These are phyloP conservation scores for Hypotaenidia okinawae DNA, from an alignment of 2,797 vertebrate genomes.

Conservation along the genomic window DNA sequence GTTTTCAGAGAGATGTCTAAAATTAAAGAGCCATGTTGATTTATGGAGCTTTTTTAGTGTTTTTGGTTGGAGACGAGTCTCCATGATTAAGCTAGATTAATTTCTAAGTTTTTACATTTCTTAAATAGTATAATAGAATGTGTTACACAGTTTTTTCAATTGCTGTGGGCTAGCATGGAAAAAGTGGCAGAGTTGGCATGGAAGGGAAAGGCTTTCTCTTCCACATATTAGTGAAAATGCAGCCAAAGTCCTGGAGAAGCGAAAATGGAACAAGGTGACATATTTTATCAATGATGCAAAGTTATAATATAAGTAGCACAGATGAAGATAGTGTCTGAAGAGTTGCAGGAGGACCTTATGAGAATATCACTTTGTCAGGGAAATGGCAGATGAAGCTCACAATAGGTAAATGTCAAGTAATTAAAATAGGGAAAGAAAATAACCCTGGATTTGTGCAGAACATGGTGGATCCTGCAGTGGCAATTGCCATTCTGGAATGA, in stretches of 20 bases:
- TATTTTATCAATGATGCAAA: not conserved
- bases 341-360: not conserved
- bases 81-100: not conserved
- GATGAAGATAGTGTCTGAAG: not conserved
- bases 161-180: not conserved
- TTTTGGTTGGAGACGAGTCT: not conserved
- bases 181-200: not conserved
- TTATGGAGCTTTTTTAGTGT: not conserved
- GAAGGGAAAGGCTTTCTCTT: not conserved
- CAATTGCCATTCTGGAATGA: not conserved
- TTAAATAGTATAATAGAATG: not conserved
- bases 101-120: not conserved
- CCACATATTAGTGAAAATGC: not conserved
- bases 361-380: not conserved
- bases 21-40: not conserved
- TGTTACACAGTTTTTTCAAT: not conserved
- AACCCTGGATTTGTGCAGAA: not conserved
- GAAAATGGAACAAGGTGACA: not conserved
- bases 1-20: not conserved
- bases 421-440: not conserved
- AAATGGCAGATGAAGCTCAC: not conserved
- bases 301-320: not conserved
- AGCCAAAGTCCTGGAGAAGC: not conserved
- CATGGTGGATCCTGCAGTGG: not conserved
- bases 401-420: not conserved